Percentiles rank a stretch among this genome's conserved stretches.
Evolutionary conservation across 2,888 invertebrate genomes (phyloP).

Genomic region (Erpobdella octoculata): DNA sequence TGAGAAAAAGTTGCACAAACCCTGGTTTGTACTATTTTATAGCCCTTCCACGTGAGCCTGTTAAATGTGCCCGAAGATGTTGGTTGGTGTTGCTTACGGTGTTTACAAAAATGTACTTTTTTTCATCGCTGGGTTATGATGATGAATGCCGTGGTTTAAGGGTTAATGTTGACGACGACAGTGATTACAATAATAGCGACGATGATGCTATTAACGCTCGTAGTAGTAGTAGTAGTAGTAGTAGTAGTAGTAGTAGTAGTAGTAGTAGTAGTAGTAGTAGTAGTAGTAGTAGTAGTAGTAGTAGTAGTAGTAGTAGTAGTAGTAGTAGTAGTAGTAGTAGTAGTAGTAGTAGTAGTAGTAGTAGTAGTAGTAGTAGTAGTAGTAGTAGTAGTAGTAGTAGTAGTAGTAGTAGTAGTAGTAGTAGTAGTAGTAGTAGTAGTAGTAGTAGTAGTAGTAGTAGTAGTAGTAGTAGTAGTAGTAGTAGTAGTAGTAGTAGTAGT

Average conservation of each 20-base stretch:
- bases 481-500: slow-evolving; percentile 7
- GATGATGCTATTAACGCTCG: no score
- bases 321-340: slow-evolving; percentile 4
- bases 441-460: slow-evolving; percentile 10
- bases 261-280: slow-evolving; percentile 10
- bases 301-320: slow-evolving; percentile 14
- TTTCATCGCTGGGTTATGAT: no score
- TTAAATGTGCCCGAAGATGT: no score
- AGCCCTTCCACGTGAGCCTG: no score
- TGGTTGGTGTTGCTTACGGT: no score
- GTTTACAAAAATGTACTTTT: no score
- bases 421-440: slow-evolving; percentile 7
- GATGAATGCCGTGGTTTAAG: background rate
- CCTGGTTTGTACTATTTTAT: no score
- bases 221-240: slow-evolving; percentile 1
- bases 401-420: slow-evolving; percentile 7
- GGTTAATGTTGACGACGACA: slow-evolving; percentile 3
- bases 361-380: slow-evolving; percentile 10
- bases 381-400: slow-evolving; percentile 7
- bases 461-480: slow-evolving; percentile 7
- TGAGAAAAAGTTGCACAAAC: no score
- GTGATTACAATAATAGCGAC: background rate
- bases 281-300: slow-evolving; percentile 10
- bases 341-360: slow-evolving; percentile 7
- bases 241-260: slow-evolving; percentile 10